Base-by-base conservation (phyloP, 2,797 vertebrate genomes). In the Typhlichthys subterraneus region DNA sequence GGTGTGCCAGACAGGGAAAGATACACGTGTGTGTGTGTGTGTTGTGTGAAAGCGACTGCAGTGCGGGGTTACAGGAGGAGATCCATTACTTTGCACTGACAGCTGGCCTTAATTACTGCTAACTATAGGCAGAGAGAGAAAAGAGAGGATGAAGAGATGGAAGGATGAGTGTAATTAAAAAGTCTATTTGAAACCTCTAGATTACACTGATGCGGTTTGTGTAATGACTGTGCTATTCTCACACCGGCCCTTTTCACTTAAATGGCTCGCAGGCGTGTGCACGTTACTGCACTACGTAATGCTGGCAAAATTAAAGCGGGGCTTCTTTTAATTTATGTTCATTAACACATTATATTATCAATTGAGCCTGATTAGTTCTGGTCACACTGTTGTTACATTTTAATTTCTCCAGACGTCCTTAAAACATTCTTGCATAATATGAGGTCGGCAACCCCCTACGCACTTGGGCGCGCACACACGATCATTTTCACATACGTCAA, bases 41-140 rank as follows among this genome's bases (percentile, higher is more conserved):
- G 45, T 15, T 19, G 48, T 45, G 69, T 70, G 77, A 85, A 85
- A 74, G 53, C 53, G 53, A 70, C 31, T 7, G 62, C 68, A 14
- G 70, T 60, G 80, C 69, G 59, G 53, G 71, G 82, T 87, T 86
- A 75, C 84, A 74, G 80, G 67, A 79, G 71, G 67, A 83, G 80
- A 87, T 82, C 77, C 73, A 79, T 87, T 88, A 86, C 82, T 72
- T 87, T 64, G 57, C 76, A 69, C 57, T 78, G 81, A 75, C 87
- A 87, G 84, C 83, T 72, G 45, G 69, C 71, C 77, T 85, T 91
- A 90, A 90, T 92, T 90, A 92, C 87, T 68, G 81, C 85, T 88
- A 88, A 89, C 85, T 81, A 79, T 87, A 86, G 86, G 83, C 45
- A 3, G 66, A 13, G 52, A 5, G 51, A 38, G 45, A 50, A 69